Base-by-base conservation (phyloP, 2,888 invertebrate species). In the Phrixothrix hirtus region DNA sequence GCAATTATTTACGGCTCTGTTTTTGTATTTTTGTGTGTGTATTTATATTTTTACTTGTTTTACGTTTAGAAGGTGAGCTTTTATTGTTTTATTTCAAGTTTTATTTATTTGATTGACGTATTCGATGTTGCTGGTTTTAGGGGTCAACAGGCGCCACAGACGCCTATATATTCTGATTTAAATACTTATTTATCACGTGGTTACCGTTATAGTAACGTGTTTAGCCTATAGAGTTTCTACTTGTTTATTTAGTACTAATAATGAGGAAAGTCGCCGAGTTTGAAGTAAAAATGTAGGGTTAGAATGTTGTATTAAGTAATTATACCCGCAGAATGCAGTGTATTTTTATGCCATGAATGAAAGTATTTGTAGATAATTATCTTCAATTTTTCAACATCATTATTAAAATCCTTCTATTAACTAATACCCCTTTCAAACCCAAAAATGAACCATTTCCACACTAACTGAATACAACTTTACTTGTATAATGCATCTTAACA, bases 101-200 rank as follows among this genome's bases (percentile, higher is more conserved):
- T 39, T 57, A 52, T 59, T 62, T 62, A 55, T 45, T 46, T 60
- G 57, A 57, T 66, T 54, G 54, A 54, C 54, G 48, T 50, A 41
- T 26, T 31, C 47, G 39, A 42, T 41, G 38, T 39, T 37, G 42
- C 31, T 34, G 36, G 32, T 38, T 55, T 27, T 43, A 30, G 44
- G n/a, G 49, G 68, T 69, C 67, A 71, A 59, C 60, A 66, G 70
- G 71, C 72, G 71, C 70, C 69, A 54, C 50, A 63, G 69, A 70
- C 70, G 70, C 60, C 62, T 27, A 12, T 42, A 37, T 14, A 36
- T 37, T 37, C 27, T 26, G 31, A 15, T 26, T 44, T 14, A 34
- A 26, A 9, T 9, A 7, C 35, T 48, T 32, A 31, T 29, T 42
- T 26, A 36, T 50, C 50, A 50, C 50, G 43, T 43, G 50, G 43